Evolutionary conservation across 1,140 invertebrate species (phyloP).

Genomic region (Latrodectus geometricus): DNA sequence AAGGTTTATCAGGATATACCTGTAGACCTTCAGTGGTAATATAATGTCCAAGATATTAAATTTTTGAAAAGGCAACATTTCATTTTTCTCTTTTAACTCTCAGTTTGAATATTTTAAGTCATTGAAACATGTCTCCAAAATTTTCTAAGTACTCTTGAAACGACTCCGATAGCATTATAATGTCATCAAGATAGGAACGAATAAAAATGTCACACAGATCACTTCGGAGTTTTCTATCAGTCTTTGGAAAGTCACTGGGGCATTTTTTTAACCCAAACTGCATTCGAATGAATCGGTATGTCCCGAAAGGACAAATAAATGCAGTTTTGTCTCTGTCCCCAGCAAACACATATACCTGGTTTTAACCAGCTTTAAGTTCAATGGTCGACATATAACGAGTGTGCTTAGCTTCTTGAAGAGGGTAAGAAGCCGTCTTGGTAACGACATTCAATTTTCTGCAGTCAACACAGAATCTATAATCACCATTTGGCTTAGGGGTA

Average conservation of each 20-base stretch:
- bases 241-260: no score
- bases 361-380: no score
- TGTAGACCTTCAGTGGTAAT: background rate
- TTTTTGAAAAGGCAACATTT: background rate
- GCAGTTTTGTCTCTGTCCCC: no score
- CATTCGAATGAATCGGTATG: no score
- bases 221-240: no score
- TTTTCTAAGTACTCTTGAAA: background rate
- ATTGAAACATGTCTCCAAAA: background rate
- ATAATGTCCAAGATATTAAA: background rate
- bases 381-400: no score
- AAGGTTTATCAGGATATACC: background rate
- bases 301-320: no score
- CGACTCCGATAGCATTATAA: background rate
- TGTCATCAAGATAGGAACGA: background rate
- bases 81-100: background rate
- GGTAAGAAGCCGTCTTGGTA: no score
- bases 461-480: conserved; percentile 6
- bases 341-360: no score
- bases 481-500: background rate
- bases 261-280: no score
- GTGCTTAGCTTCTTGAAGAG: no score
- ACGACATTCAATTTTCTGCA: conserved; percentile 65
- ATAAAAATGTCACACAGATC: no score
- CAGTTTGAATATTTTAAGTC: background rate